Evolutionary conservation across 2,113 vertebrate genomes (phyloP), one percentile per base, ranked within the genome.

Genomic region (Lamprologus lemairii): DNA sequence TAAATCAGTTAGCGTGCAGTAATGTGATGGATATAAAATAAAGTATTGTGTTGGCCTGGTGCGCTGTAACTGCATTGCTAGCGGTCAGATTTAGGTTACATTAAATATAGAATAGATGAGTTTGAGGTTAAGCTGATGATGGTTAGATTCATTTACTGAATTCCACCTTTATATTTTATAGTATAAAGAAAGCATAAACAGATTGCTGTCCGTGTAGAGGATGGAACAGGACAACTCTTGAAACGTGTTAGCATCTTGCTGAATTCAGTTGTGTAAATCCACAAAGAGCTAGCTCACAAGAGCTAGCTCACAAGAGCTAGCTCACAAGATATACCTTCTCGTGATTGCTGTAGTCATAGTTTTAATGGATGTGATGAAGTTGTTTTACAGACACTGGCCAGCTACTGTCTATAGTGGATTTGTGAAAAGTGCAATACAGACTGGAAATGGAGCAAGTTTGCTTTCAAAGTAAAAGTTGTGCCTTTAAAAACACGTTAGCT

Each of bases 401-500:
- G 17, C 4, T 65, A 17, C 57, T 17, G 17, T 65, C 10, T 12
- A n/a, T 37, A 37, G 6, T n/a, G 31, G 31, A 65, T 65, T 37
- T 37, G 31, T 37, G 10, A 65, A 65, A 37, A 37, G 60, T 7
- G 60, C 10, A 65, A 35, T n/a, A 2, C 31, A 37, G 33, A 65
- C 60, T 0, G 60, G 6, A 65, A 65, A 37, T 65, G 33, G 33
- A 37, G 33, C 33, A 65, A 65, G 60, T 65, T 37, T 37, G 0
- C 17, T 37, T 65, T 65, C 60, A 65, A 65, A 37, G 60, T 65
- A 65, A 65, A 37, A 4, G 60, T 21, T 65, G 10, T 3, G 1
- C 19, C 60, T 65, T 21, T 65, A 0, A 0, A 21, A 65, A 65
- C 33, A 5, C 5, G 19, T 37, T 65, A 37, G 60, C 60, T 65